phyloP scores from a whole-genome alignment of 2,113 vertebrate genomes.

The Sylvilagus bachmani region DNA sequence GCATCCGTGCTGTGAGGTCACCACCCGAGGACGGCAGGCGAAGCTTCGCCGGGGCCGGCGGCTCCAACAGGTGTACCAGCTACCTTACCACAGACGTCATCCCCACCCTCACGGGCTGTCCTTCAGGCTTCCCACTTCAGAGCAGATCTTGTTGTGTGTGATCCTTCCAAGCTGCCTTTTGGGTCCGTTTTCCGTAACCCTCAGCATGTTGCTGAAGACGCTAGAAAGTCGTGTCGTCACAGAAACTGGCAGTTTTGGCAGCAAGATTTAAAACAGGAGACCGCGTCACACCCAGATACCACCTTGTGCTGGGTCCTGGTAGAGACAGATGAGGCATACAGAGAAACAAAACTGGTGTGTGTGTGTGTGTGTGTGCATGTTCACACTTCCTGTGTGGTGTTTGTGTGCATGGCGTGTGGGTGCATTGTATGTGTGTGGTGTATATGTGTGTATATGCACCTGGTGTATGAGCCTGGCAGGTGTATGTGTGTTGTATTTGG shows the following conservation, averaged over 20 bases:
- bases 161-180: neutral
- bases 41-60: no score
- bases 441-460: neutral
- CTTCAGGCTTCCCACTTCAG: no score
- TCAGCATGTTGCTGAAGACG: neutral
- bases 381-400: neutral
- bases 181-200: no score
- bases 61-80: no score
- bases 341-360: neutral
- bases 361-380: neutral
- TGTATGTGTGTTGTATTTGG: neutral
- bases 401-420: no score
- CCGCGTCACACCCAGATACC: accelerated
- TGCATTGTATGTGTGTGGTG: neutral
- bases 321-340: neutral
- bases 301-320: neutral
- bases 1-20: no score
- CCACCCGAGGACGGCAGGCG: no score
- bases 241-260: accelerated
- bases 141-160: no score
- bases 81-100: no score
- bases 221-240: neutral
- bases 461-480: no score
- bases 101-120: no score
- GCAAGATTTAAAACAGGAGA: neutral